Conservation (phyloP, 2,113 vertebrate genomes). For the Saguinus midas region DNA sequence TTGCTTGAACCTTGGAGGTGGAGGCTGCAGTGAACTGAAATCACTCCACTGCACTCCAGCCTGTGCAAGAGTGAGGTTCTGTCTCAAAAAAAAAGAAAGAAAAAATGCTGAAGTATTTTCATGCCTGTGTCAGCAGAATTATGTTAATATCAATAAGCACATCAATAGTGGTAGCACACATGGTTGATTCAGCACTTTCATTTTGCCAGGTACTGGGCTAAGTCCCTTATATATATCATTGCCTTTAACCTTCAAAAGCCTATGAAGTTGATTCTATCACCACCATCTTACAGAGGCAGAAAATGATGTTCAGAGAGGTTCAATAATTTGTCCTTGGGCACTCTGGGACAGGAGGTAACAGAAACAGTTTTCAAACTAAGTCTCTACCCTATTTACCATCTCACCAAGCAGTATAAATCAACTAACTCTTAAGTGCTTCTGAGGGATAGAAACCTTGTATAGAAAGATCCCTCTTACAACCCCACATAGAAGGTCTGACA, state of each 20-base stretch:
- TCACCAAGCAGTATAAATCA: not conserved
- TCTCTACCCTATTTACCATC: not conserved
- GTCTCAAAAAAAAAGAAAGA: no score
- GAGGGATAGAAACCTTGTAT: not conserved
- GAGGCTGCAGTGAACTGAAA: no score
- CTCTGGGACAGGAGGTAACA: not conserved
- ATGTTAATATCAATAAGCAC: not conserved
- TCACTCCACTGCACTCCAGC: no score
- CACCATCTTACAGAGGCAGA: constrained; percentile 23
- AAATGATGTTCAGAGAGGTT: not conserved
- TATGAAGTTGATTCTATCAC: not conserved
- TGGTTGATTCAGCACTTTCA: not conserved
- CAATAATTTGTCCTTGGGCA: not conserved
- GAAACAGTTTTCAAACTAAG: constrained; percentile 47
- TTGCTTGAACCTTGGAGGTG: no score
- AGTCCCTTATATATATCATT: not conserved
- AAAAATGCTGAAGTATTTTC: not conserved
- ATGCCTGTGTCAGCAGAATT: not conserved
- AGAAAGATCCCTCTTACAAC: not conserved
- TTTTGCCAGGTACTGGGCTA: not conserved
- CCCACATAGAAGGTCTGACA: not conserved
- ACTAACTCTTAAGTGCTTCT: not conserved
- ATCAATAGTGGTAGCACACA: not conserved
- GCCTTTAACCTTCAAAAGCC: constrained; percentile 22
- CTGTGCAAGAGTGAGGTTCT: no score